A percentile compares a stretch with the other conserved stretches of the same genome.
Evolutionary conservation across 2,888 invertebrate genomes (phyloP).

Genomic region (Sipha maydis): DNA sequence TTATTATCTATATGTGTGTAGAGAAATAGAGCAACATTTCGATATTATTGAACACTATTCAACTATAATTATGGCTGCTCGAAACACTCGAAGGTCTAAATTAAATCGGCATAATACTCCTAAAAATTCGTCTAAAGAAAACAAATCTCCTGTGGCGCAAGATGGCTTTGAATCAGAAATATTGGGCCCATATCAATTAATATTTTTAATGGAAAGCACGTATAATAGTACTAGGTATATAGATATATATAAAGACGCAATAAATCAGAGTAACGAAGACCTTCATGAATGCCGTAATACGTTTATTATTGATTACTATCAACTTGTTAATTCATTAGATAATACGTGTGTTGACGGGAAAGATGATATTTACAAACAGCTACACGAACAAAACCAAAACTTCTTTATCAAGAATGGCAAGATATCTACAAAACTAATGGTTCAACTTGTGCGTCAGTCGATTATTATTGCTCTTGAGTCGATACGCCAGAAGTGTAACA

Average conservation of each 20-base stretch:
- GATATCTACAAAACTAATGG: neutral
- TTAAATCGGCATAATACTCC: too few relatives aligned
- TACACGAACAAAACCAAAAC: neutral
- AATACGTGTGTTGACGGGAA: neutral
- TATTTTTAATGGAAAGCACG: constrained; percentile 22
- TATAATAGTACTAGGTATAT: neutral
- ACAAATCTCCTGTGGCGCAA: neutral
- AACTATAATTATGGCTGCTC: too few relatives aligned
- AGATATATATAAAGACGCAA: constrained; percentile 1
- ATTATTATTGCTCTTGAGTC: constrained; percentile 6
- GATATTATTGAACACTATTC: too few relatives aligned
- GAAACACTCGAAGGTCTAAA: too few relatives aligned
- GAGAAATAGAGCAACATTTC: too few relatives aligned
- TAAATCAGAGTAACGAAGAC: neutral
- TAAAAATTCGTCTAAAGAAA: neutral
- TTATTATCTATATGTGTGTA: too few relatives aligned
- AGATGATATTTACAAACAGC: neutral
- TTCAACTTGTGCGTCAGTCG: neutral
- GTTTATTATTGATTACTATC: neutral
- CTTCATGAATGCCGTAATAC: too few relatives aligned
- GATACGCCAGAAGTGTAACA: neutral
- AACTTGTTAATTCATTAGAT: neutral
- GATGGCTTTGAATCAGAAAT: neutral
- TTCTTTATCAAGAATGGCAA: neutral
- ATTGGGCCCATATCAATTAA: neutral